Base-by-base conservation (phyloP, 2,797 vertebrate genomes). In the Poecile montanus region DNA sequence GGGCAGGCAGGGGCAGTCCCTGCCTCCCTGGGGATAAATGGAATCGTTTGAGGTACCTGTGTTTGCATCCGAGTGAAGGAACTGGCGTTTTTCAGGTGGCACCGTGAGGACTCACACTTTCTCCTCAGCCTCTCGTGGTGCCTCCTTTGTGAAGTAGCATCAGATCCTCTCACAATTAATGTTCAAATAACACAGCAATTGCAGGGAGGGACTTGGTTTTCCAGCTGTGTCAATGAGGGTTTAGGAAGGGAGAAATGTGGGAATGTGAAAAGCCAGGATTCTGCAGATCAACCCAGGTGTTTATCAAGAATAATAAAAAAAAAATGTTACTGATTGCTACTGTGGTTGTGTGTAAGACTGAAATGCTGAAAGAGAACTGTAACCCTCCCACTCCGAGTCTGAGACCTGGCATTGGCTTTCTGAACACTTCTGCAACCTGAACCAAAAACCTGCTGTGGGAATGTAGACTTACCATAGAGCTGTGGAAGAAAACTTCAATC, bases 381-480 rank as follows among this genome's bases (percentile, higher is more conserved):
- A 86, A 91, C 80, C 57, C 74, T 81, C 75, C 85, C 38, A 16
- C 86, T 82, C 65, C 3, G 6, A 85, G 63, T 21, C 60, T 16
- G 89, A 62, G 54, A 48, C 79, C 63, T 74, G 88, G 79, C 77
- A 8, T 17, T 88, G 93, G 85, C 91, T 92, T 94, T 84, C 89
- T 47, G 91, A 77, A 61, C 57, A 19, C 61, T 90, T 94, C 85
- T 91, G 93, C 93, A 58, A 73, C 75, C 90, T 89, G 91, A 95
- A 95, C 94, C 85, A 80, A 94, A 95, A 94, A 84, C 54, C 83
- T 93, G 67, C 85, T 67, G 20, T 89, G 85, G 88, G 95, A 95
- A 94, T 74, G 88, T 91, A 96, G 89, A 88, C 71, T 70, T 91
- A 67, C 77, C 75, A 15, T 34, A 70, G 66, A 94, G 94, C 88